A percentile compares a stretch with the other conserved stretches of the same genome.
phyloP scores from a whole-genome alignment of 1,140 invertebrate genomes.

The Penaeus indicus region DNA sequence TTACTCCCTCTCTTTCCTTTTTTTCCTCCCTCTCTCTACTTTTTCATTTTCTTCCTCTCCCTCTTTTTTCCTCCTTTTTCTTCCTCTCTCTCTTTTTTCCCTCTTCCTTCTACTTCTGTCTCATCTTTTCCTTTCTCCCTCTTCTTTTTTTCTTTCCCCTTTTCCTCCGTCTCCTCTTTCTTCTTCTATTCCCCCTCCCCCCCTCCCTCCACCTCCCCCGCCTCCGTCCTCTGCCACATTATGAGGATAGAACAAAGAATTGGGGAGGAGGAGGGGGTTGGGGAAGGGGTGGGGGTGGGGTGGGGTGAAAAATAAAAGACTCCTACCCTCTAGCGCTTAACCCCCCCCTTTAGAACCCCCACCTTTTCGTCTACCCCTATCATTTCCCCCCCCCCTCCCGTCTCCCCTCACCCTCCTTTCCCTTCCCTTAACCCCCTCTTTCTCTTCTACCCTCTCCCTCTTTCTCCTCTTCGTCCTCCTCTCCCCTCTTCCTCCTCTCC shows the following conservation, averaged over 20 bases:
- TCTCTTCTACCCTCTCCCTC: not conserved
- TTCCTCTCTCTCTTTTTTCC: too few relatives aligned
- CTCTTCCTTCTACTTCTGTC: too few relatives aligned
- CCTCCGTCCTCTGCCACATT: too few relatives aligned
- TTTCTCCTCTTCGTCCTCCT: not conserved
- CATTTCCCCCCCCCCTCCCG: not conserved
- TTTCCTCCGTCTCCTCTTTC: too few relatives aligned
- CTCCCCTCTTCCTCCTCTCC: not conserved
- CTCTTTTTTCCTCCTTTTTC: too few relatives aligned
- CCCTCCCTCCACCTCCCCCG: too few relatives aligned
- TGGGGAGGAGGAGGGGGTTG: not conserved
- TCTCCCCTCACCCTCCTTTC: not conserved
- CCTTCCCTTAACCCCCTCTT: not conserved
- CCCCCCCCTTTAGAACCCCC: not conserved
- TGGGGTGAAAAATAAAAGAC: not conserved
- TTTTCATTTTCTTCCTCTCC: too few relatives aligned
- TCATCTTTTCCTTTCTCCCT: too few relatives aligned
- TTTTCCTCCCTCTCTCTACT: too few relatives aligned
- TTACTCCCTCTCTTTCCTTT: too few relatives aligned
- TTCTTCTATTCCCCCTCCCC: too few relatives aligned
- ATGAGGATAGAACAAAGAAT: not conserved
- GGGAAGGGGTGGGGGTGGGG: slow-evolving; percentile 7
- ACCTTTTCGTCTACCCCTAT: not conserved
- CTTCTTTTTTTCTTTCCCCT: too few relatives aligned
- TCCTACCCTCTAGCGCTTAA: not conserved